Base-by-base conservation (phyloP, 2,113 vertebrate species). In the Takifugu bimaculatus region DNA sequence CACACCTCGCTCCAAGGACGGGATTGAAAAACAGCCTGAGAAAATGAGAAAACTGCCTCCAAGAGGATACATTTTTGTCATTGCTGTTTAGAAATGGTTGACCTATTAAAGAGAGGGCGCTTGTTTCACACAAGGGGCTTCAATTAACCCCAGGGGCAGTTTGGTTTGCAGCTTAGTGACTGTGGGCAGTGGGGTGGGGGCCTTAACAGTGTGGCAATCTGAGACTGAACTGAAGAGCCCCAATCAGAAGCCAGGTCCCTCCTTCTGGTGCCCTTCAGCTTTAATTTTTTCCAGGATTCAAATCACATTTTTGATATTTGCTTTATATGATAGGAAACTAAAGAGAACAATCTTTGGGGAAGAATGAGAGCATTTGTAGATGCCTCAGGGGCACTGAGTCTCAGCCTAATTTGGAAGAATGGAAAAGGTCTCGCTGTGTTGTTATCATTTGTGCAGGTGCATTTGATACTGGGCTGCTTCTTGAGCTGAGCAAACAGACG, bases 221-320 rank as follows among this genome's bases (percentile, higher is more conserved):
- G 68, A 79, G 59, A 58, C 68, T 50, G 39, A 81, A 77, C 79
- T 70, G 68, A 80, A 77, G 56, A 72, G 65, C 76, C 69, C 68
- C 60, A 75, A 75, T 81, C 72, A 65, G 52, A 64, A 48, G 48
- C 43, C 14, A 70, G 47, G 65, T 75, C 78, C 77, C 80, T 81
- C 87, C 79, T 89, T 82, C 66, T 56, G 68, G 68, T 55, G 89
- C 80, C 90, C 90, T 91, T 89, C 84, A 84, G 64, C 66, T 69
- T 80, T 85, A 77, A 87, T 90, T 88, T 90, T 89, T 84, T 67
- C 74, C 73, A 64, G 63, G 73, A 92, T 91, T 92, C 90, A 87
- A 91, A 90, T 90, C 91, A 92, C 91, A 91, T 92, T 91, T 92
- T 88, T 90, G 88, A 90, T 92, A 91, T 92, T 92, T 92, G 87